Evolutionary conservation across 2,113 vertebrate species (phyloP).

Genomic region (Onychorhynchus coronatus): DNA sequence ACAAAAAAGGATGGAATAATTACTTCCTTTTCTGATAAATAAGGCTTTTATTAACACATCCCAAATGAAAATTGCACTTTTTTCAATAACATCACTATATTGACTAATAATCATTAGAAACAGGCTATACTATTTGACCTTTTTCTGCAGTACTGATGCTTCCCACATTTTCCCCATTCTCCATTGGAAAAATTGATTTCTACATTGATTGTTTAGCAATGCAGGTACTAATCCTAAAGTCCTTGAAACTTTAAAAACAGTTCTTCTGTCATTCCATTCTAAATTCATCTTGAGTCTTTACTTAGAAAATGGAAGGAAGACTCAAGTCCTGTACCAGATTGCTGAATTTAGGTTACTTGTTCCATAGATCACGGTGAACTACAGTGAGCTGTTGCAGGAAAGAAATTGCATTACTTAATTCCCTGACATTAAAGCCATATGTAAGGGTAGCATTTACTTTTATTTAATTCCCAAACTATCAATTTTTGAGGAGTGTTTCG

Average conservation of each 20-base stretch:
- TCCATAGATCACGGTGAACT: neutral
- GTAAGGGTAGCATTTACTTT: neutral
- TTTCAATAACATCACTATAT: neutral
- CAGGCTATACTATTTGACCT: neutral
- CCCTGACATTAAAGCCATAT: neutral
- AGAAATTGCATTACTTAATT: neutral
- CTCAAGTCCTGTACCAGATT: neutral
- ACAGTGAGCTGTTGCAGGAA: neutral
- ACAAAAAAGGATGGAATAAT: neutral
- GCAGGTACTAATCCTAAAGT: neutral
- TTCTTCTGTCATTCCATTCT: neutral
- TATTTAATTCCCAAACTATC: neutral
- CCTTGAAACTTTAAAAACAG: neutral
- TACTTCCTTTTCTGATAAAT: neutral
- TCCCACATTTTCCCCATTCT: neutral
- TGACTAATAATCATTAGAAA: neutral
- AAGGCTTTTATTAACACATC: neutral
- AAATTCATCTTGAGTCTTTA: neutral
- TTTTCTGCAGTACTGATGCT: neutral
- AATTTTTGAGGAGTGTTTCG: neutral
- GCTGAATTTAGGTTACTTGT: neutral
- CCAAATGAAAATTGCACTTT: neutral
- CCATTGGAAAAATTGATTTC: neutral
- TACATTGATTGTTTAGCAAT: neutral
- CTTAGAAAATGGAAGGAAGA: neutral